Conservation (phyloP, 2,113 vertebrate species). For the Pomatostomus ruficeps region DNA sequence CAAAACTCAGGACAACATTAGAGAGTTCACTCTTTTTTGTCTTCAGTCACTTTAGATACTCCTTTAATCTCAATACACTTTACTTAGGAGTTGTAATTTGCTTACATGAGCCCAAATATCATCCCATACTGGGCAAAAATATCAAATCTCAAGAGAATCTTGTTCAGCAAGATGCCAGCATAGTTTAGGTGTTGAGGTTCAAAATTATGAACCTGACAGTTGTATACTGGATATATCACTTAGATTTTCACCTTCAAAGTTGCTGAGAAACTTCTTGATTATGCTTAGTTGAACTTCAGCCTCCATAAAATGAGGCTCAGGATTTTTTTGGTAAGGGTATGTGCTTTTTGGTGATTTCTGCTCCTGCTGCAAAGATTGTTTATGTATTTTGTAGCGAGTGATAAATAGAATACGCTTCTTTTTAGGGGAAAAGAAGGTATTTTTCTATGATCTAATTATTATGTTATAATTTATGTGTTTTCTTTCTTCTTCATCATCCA, state of each 20-base stretch:
- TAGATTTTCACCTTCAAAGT: neutral
- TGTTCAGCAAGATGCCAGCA: neutral
- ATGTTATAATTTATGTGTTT: neutral
- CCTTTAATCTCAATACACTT: neutral
- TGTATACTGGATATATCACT: neutral
- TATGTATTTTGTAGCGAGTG: neutral
- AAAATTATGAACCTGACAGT: neutral
- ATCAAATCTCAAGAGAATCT: neutral
- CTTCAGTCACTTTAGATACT: neutral
- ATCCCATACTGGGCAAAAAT: neutral
- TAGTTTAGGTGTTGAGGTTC: neutral
- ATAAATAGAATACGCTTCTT: neutral
- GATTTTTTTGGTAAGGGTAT: neutral
- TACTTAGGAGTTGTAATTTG: neutral
- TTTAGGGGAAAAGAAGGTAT: neutral
- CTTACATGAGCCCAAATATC: neutral
- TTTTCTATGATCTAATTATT: neutral
- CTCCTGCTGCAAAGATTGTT: neutral
- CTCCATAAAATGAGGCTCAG: neutral
- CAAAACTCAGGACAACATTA: no score
- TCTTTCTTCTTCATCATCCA: neutral
- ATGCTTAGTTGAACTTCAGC: neutral
- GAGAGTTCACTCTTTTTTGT: neutral
- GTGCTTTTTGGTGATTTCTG: neutral
- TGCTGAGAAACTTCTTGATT: neutral